These are phyloP conservation scores for Hydrozoanthus tunicans DNA, from an alignment of 64 coral and sea anemone genomes.

Conservation along the genomic window DNA sequence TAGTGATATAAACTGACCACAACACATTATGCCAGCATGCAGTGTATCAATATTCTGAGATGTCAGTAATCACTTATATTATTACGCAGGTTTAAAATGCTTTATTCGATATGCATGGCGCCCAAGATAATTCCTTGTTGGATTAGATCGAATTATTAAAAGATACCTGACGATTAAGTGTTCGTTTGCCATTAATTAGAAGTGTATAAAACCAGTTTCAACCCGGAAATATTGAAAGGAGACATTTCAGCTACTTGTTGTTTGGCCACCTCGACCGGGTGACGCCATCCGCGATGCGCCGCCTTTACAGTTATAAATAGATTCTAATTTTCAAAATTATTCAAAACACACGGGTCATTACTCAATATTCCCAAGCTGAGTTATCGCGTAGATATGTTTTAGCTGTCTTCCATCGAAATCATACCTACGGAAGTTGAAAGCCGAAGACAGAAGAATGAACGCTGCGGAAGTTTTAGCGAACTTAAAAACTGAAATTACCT, in stretches of 20 bases:
- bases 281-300: background rate
- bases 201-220: background rate
- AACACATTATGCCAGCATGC: no score
- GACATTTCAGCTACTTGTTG: background rate
- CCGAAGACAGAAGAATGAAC: background rate
- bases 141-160: background rate
- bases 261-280: background rate
- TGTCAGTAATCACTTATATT: no score
- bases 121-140: background rate
- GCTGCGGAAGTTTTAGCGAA: conserved; percentile 16
- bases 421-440: background rate
- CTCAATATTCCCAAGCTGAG: background rate
- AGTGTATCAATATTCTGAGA: no score
- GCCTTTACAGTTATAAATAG: background rate
- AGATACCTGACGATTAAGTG: background rate
- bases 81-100: no score
- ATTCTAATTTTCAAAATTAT: background rate
- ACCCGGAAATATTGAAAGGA: conserved; percentile 4
- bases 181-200: background rate
- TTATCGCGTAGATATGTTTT: background rate
- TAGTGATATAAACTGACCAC: no score
- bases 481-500: conserved; percentile 37
- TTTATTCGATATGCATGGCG: no score
- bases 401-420: background rate
- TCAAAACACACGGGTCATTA: background rate